Evolutionary conservation across 2,797 vertebrate species (phyloP).

Genomic region (Botia kubotai): DNA sequence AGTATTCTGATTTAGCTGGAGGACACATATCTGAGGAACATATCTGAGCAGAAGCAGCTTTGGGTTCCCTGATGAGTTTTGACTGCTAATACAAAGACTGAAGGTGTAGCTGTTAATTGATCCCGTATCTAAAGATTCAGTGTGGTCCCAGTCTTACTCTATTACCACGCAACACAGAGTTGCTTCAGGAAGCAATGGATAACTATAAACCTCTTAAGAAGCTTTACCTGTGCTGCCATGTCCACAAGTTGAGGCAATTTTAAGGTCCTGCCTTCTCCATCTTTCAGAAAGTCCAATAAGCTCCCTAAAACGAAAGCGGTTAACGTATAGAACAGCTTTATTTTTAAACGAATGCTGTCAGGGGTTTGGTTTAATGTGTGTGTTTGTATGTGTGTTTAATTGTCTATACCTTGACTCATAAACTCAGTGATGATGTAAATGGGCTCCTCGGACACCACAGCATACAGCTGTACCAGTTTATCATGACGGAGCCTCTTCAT

Average conservation of each 20-base stretch:
- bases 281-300: slow-evolving; percentile 94
- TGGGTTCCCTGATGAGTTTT: too few species aligned
- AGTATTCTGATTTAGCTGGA: too few species aligned
- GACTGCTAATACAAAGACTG: too few species aligned
- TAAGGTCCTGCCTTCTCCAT: slow-evolving; percentile 84
- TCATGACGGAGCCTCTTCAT: slow-evolving; percentile 97
- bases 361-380: background rate
- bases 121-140: too few species aligned
- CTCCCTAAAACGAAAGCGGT: slow-evolving; percentile 80
- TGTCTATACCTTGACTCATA: slow-evolving; percentile 88
- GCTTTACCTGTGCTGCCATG: slow-evolving; percentile 92
- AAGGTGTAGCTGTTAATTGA: too few species aligned
- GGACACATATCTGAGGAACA: too few species aligned
- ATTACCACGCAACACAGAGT: background rate
- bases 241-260: slow-evolving; percentile 93
- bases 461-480: slow-evolving; percentile 97
- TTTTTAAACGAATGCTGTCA: background rate
- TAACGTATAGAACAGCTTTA: background rate
- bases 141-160: background rate
- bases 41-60: too few species aligned
- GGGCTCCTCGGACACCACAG: slow-evolving; percentile 95
- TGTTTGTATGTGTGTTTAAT: background rate
- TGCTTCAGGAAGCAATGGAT: background rate
- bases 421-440: slow-evolving; percentile 98
- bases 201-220: background rate